A percentile compares a stretch with the other conserved stretches of the same genome.
Evolutionary conservation across 2,797 vertebrate species (phyloP).

Genomic region (Borostomias antarcticus): DNA sequence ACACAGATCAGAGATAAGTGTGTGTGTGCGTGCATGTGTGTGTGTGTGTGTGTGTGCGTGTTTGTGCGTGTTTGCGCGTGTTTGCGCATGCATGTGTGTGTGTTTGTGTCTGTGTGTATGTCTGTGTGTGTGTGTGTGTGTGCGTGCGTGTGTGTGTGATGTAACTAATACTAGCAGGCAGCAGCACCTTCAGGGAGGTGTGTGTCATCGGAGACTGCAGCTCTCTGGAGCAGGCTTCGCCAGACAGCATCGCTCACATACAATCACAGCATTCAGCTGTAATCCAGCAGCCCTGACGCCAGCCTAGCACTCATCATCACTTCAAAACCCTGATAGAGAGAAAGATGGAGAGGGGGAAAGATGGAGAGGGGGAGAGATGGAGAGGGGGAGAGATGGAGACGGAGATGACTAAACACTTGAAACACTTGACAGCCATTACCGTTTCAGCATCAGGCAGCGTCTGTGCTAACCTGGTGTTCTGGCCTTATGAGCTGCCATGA

Average conservation of each 20-base stretch:
- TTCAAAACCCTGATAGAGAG: not conserved
- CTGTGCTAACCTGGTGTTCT: no score
- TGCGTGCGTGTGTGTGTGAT: not conserved
- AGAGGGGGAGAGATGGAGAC: no score
- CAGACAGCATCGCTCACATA: not conserved
- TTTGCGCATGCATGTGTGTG: not conserved
- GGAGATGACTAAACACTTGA: no score
- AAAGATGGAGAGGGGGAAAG: no score
- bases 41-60: not conserved
- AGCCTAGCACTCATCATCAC: not conserved
- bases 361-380: no score
- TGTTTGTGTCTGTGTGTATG: not conserved
- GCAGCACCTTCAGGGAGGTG: not conserved
- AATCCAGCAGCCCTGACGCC: not conserved
- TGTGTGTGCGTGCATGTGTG: not conserved
- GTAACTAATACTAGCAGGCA: not conserved
- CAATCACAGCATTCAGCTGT: not conserved
- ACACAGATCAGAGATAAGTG: conserved; percentile 31
- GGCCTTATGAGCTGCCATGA: no score
- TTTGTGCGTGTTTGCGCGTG: not conserved
- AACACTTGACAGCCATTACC: no score
- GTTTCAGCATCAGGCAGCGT: no score
- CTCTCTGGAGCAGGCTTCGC: not conserved
- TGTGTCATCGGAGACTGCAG: not conserved
- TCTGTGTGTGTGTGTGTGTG: not conserved